Conservation (phyloP, 2,888 invertebrate genomes). For the Coleophora deauratella region DNA sequence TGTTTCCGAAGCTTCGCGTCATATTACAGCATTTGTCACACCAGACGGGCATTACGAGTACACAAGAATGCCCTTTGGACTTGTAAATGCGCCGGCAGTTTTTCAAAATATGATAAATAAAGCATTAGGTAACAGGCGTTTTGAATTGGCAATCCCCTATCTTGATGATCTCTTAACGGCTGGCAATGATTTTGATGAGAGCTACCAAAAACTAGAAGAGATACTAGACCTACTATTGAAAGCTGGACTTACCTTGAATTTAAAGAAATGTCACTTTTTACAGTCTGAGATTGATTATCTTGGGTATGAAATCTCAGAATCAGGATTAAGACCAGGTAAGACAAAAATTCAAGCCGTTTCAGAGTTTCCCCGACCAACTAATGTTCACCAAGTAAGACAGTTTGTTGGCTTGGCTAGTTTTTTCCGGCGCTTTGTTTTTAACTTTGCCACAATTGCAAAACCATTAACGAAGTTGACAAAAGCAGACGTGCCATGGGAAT, state of each 20-base stretch:
- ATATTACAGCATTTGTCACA: constrained; percentile 13
- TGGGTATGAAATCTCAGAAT: constrained; percentile 21
- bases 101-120: constrained; percentile 16
- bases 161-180: constrained; percentile 25
- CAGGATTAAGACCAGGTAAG: constrained; percentile 18
- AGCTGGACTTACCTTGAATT: constrained; percentile 5
- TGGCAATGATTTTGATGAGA: constrained; percentile 1
- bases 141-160: constrained; percentile 15
- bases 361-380: constrained; percentile 20
- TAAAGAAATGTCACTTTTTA: constrained; percentile 20
- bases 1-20: constrained; percentile 5
- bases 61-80: constrained; percentile 8
- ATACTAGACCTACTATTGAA: constrained; percentile 1
- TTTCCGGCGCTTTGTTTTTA: constrained; percentile 21
- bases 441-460: constrained; percentile 4
- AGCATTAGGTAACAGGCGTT: constrained; percentile 7
- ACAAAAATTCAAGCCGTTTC: constrained; percentile 20
- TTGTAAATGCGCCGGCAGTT: constrained; percentile 10
- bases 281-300: constrained; percentile 18
- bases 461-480: constrained; percentile 6
- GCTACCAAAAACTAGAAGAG: constrained; percentile 2
- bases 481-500: constrained; percentile 2
- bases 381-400: constrained; percentile 21
- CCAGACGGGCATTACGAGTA: constrained; percentile 11
- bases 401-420: constrained; percentile 22